Percentiles rank a stretch among this genome's conserved stretches.
Evolutionary conservation across 1,140 invertebrate species (phyloP).

Genomic region (Ceratosolen fusciceps): DNA sequence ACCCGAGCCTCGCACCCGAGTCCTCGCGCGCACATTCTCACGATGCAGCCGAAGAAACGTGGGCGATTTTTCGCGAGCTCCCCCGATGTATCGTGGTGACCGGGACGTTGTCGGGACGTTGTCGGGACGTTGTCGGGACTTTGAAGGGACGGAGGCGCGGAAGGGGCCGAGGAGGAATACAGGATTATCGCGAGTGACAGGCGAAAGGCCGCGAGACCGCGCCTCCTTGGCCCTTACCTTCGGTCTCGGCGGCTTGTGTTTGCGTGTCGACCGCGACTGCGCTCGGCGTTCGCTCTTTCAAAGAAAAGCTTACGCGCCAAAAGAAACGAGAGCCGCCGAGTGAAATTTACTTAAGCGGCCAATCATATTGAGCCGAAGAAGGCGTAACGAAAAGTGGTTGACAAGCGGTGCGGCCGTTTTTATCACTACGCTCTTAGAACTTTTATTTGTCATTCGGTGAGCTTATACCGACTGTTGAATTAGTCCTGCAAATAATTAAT

Average conservation of each 20-base stretch:
- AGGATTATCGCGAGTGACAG: slow-evolving; percentile 17
- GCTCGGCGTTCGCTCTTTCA: background rate
- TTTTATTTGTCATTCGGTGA: background rate
- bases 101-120: background rate
- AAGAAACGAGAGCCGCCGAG: background rate
- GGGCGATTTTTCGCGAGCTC: slow-evolving; percentile 13
- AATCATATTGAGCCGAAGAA: background rate
- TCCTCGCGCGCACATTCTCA: slow-evolving; percentile 1
- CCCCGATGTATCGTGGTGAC: background rate
- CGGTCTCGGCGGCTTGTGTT: too few species aligned
- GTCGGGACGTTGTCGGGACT: background rate
- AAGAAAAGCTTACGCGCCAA: background rate
- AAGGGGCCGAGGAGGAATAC: background rate
- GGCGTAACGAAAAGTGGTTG: background rate
- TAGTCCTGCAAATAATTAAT: background rate
- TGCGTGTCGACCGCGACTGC: too few species aligned
- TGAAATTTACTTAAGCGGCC: background rate
- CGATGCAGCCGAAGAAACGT: background rate
- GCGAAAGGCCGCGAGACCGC: background rate
- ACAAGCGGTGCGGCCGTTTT: background rate
- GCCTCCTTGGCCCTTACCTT: background rate
- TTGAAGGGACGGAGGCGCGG: too few species aligned
- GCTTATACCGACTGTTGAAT: background rate
- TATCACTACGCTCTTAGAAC: background rate
- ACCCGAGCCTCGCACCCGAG: background rate